Conservation (phyloP, 2,797 vertebrate genomes). For the Peromyscus aztecus region DNA sequence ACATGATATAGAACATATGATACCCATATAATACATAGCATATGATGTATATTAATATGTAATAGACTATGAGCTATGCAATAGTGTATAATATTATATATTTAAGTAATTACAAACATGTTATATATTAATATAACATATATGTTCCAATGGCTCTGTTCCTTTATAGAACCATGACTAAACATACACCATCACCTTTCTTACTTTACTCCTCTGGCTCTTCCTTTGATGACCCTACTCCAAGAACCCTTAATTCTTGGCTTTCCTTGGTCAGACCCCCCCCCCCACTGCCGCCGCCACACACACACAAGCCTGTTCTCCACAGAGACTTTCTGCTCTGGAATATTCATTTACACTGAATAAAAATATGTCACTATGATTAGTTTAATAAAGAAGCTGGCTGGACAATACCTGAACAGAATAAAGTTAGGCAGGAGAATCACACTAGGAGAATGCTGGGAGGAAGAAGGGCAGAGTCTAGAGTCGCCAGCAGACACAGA, state of each 20-base stretch:
- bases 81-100: neutral
- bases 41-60: neutral
- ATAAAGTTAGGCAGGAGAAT: no score
- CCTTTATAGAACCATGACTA: neutral
- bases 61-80: neutral
- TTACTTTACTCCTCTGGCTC: neutral
- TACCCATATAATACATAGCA: neutral
- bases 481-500: no score
- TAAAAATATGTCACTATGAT: no score
- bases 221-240: neutral
- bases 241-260: neutral
- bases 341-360: no score
- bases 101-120: neutral
- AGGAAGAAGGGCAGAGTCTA: no score
- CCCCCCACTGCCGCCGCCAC: no score
- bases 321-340: neutral
- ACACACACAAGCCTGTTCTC: neutral
- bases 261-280: neutral
- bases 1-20: neutral
- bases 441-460: no score
- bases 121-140: neutral
- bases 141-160: neutral
- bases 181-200: neutral
- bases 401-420: no score
- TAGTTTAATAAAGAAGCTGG: no score